Base-by-base conservation (phyloP, 1,140 invertebrate species). In the Drosophila arizonae region DNA sequence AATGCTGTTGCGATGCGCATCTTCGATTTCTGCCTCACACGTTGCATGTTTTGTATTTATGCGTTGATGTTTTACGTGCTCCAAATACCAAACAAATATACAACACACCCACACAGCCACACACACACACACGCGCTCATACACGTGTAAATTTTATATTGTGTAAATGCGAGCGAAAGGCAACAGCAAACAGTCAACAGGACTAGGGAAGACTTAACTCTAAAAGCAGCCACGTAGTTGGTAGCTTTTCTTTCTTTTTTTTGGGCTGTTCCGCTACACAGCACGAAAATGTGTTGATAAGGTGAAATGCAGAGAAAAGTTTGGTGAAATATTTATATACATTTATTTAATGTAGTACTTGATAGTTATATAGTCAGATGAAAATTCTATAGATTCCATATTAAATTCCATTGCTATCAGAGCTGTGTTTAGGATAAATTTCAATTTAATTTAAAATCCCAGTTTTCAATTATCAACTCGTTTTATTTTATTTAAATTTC, bases 41-140 rank as follows among this genome's bases (percentile, higher is more conserved):
- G 64, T 70, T 74, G 60, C 68, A 68, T 75, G 65, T 75, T 70
- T 69, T 67, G 76, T 84, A 87, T 88, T 87, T 87, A 87, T 87
- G 84, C 84, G 84, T 84, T 87, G 84, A 87, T 87, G 84, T 87
- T 84, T 88, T 87, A 87, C 84, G 84, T 87, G 84, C 73, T 55
- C 50, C 41, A 87, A 87, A 87, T 87, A 73, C 77, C 68, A 72
- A 85, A 69, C 84, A 73, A 60, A 75, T 46, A 33, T 33, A 9
- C 51, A 11, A 21, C 15, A 24, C 13, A 17, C 17, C 17, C 17
- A 17, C 17, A 17, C 17, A 17, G 17, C 17, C 48, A 13, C 24
- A 33, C 21, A 30, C 43, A 26, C 54, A 45, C 48, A 13, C 24
- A 33, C 21, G 26, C 36, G 64, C 21, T 43, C 54, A 50, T 48